Conservation (phyloP, 2,888 invertebrate species). For the Drosophila ustulata region DNA sequence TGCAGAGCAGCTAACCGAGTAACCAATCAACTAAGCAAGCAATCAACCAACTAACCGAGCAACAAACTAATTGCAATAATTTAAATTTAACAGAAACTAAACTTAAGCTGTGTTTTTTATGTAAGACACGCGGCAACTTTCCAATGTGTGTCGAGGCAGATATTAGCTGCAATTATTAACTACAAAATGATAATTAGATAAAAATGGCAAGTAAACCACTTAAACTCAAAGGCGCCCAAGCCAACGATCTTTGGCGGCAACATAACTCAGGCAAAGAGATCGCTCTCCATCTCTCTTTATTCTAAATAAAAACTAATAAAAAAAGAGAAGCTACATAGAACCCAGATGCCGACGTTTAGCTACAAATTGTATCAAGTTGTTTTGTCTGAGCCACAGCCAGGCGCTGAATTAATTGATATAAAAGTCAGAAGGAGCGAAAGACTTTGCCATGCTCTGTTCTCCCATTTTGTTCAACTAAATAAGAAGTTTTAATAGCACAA, state of each 20-base stretch:
- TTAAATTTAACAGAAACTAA: conserved; percentile 61
- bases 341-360: conserved; percentile 45
- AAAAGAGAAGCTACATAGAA: conserved; percentile 28
- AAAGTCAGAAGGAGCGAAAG: conserved; percentile 18
- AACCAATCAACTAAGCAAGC: conserved; percentile 34
- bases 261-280: conserved; percentile 35
- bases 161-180: conserved; percentile 53
- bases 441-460: background rate
- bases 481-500: background rate
- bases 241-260: conserved; percentile 40
- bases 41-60: conserved; percentile 35
- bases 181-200: conserved; percentile 57
- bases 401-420: conserved; percentile 63
- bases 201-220: conserved; percentile 40
- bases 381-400: conserved; percentile 33
- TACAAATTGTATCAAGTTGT: conserved; percentile 71
- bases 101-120: conserved; percentile 40
- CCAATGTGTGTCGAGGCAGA: conserved; percentile 38
- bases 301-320: conserved; percentile 23
- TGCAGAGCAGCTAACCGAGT: conserved; percentile 24
- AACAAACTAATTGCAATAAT: conserved; percentile 67
- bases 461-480: background rate
- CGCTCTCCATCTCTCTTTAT: conserved; percentile 16
- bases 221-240: conserved; percentile 33
- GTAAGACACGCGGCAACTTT: conserved; percentile 61